phyloP scores from a whole-genome alignment of 2,797 vertebrate species.

The Pipistrellus kuhlii region DNA sequence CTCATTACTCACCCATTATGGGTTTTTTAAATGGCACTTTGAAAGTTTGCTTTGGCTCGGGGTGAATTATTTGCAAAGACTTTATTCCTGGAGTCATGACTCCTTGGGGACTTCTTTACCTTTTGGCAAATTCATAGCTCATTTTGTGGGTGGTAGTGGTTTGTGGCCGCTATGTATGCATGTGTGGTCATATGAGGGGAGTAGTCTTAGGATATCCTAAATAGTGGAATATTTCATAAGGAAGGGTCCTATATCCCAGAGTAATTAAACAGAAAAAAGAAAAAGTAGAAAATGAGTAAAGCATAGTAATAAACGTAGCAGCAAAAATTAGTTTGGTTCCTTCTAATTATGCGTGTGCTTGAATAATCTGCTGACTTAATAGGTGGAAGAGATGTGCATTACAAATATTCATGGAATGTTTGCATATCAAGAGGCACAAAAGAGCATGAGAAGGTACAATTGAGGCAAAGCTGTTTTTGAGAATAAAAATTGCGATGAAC shows the following conservation, averaged over 20 bases:
- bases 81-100: slow-evolving; percentile 61
- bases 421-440: neutral
- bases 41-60: slow-evolving; percentile 68
- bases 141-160: slow-evolving; percentile 48
- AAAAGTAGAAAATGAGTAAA: neutral
- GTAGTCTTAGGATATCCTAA: neutral
- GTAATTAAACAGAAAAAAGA: neutral
- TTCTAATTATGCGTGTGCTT: neutral
- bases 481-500: slow-evolving; percentile 1
- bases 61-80: slow-evolving; percentile 63
- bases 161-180: slow-evolving; percentile 17
- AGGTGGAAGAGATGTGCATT: neutral
- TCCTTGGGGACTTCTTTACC: slow-evolving; percentile 60
- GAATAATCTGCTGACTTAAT: slow-evolving; percentile 9
- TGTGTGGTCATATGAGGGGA: neutral
- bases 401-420: neutral
- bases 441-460: neutral
- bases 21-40: slow-evolving; percentile 61
- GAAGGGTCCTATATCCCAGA: neutral
- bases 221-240: slow-evolving; percentile 32
- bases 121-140: slow-evolving; percentile 65
- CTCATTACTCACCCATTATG: slow-evolving; percentile 63
- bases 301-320: neutral
- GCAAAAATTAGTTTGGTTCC: neutral
- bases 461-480: slow-evolving; percentile 24